phyloP scores from a whole-genome alignment of 2,888 invertebrate genomes.

The Conchocele bisecta region DNA sequence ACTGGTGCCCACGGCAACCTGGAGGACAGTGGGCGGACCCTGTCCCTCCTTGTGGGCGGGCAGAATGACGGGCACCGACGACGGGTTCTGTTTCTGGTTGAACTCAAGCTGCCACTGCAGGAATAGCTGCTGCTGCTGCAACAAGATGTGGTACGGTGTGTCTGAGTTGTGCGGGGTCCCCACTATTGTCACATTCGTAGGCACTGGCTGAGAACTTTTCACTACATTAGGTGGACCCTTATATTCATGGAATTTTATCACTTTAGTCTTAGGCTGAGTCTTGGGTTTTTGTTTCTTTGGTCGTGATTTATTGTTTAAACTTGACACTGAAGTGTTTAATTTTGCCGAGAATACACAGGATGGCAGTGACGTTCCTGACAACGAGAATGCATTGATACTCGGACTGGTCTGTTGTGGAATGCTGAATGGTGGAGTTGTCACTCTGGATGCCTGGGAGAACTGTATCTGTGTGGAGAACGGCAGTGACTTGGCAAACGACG shows the following conservation, averaged over 20 bases:
- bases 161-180: slow-evolving; percentile 31
- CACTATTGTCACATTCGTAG: slow-evolving; percentile 35
- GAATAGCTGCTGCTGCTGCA: slow-evolving; percentile 97
- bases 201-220: slow-evolving; percentile 83
- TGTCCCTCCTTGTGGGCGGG: slow-evolving; percentile 61
- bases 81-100: slow-evolving; percentile 87
- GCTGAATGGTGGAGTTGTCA: slow-evolving; percentile 59
- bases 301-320: slow-evolving; percentile 64
- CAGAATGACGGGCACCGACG: slow-evolving; percentile 57
- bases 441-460: slow-evolving; percentile 52
- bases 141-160: slow-evolving; percentile 80
- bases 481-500: slow-evolving; percentile 57
- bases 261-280: slow-evolving; percentile 90
- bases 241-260: slow-evolving; percentile 98
- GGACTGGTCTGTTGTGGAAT: slow-evolving; percentile 53
- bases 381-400: slow-evolving; percentile 27
- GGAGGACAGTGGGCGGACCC: slow-evolving; percentile 9
- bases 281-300: slow-evolving; percentile 91
- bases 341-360: slow-evolving; percentile 43
- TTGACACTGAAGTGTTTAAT: slow-evolving; percentile 47
- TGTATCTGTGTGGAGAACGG: slow-evolving; percentile 52
- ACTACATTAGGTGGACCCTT: slow-evolving; percentile 92
- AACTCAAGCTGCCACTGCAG: slow-evolving; percentile 93
- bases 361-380: slow-evolving; percentile 26
- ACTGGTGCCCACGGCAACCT: slow-evolving; percentile 6